phyloP scores from a whole-genome alignment of 2,113 vertebrate genomes.

The Fulmarus glacialis region DNA sequence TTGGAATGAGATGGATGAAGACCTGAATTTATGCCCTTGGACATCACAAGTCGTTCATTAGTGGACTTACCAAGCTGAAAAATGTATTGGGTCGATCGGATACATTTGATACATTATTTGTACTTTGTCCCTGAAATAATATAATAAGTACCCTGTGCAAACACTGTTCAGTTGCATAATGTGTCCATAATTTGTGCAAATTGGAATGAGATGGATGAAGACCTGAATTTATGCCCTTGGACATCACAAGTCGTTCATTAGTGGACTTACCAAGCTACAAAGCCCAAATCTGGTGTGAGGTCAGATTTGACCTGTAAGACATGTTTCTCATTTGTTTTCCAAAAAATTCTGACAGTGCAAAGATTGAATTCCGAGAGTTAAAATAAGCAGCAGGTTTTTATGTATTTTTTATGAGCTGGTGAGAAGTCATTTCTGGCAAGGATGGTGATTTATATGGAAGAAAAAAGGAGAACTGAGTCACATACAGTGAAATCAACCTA shows the following conservation, averaged over 20 bases:
- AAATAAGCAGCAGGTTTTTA: constrained; percentile 36
- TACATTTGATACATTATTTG: neutral
- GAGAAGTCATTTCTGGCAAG: neutral
- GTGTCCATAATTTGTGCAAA: neutral
- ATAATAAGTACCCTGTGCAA: neutral
- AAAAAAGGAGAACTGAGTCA: neutral
- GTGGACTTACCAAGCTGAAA: neutral
- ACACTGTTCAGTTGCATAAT: neutral
- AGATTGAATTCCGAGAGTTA: neutral
- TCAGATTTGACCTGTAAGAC: neutral
- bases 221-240: neutral
- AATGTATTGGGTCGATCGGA: neutral
- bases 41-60: neutral
- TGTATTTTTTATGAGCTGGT: constrained; percentile 40
- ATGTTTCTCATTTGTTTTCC: neutral
- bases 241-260: neutral
- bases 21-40: neutral
- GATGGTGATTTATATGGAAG: neutral
- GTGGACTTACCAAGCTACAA: neutral
- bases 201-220: neutral
- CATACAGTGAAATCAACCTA: neutral
- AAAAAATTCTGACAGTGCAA: neutral
- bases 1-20: neutral
- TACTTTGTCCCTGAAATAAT: neutral
- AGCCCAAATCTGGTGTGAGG: neutral